Evolutionary conservation across 2,797 vertebrate genomes (phyloP), one percentile per base, ranked within the genome.

Genomic region (Rachycentron canadum): DNA sequence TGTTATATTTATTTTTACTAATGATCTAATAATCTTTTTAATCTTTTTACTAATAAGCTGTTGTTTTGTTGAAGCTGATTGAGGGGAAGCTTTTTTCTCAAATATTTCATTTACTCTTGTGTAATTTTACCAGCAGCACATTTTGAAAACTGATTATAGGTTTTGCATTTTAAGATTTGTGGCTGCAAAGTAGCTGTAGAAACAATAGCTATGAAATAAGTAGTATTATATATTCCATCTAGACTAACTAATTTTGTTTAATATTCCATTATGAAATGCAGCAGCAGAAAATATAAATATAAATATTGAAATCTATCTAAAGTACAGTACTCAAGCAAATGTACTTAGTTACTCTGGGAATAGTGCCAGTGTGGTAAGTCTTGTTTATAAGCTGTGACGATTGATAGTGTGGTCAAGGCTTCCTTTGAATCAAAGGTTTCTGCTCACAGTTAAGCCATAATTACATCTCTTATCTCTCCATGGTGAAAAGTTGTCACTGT

Each of bases 371-470:
- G 61, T 76, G 73, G 81, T 90, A 63, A 75, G 91, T 82, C 0
- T 72, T 10, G 71, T 86, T 93, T 92, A 90, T 69, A 81, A 91
- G 88, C 85, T 83, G 88, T 83, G 85, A 89, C 83, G 74, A 58
- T 85, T 68, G 89, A 93, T 92, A 88, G 67, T 17, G 55, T 70
- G 76, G 66, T 91, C 88, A 92, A 92, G 85, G 88, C 76, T 88
- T 90, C 85, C 89, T 94, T 93, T 93, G 91, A 94, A 89, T 89
- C 85, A 86, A 89, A 90, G 68, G 57, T 34, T 87, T 86, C 82
- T 73, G 72, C 81, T 79, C 36, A 82, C 76, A 72, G 76, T 85
- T 79, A 75, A 76, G 78, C 25, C 75, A 43, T 90, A 89, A 92
- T 94, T 78, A 89, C 81, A 32, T 53, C 41, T 83, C 85, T 93